Conservation (phyloP, 2,888 invertebrate species). For the Eristalis pertinax region DNA sequence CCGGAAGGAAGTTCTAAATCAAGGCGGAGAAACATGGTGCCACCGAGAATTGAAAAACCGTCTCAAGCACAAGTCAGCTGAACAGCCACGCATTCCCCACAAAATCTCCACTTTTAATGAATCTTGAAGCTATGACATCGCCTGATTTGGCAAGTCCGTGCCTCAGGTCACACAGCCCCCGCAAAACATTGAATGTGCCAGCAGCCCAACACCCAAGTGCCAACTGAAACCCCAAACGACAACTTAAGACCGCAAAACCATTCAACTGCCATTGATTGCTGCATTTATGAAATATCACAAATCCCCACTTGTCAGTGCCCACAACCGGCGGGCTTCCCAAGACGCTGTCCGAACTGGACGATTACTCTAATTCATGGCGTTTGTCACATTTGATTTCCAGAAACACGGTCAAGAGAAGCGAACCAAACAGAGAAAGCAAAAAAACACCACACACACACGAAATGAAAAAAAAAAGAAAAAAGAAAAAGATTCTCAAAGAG, state of each 20-base stretch:
- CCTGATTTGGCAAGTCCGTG: not conserved
- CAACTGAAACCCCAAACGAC: slow-evolving; percentile 6
- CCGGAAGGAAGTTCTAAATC: too few species aligned
- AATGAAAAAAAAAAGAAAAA: not conserved
- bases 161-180: too few species aligned
- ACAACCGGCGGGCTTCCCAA: slow-evolving; percentile 40
- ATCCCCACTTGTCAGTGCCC: slow-evolving; percentile 69
- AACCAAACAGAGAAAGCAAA: not conserved
- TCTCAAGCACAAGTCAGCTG: too few species aligned
- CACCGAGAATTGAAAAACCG: too few species aligned
- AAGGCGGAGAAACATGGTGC: too few species aligned
- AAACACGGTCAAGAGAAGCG: slow-evolving; percentile 59
- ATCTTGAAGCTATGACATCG: not conserved
- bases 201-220: not conserved
- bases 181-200: slow-evolving; percentile 21
- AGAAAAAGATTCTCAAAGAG: not conserved
- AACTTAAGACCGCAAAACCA: slow-evolving; percentile 46
- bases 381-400: slow-evolving; percentile 31
- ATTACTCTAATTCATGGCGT: slow-evolving; percentile 29
- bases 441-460: too few species aligned
- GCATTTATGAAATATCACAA: slow-evolving; percentile 65
- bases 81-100: too few species aligned
- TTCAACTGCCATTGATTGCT: slow-evolving; percentile 66
- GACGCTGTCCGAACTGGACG: slow-evolving; percentile 31
- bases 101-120: too few species aligned